These are phyloP conservation scores for Diarsia brunnea DNA, from an alignment of 2,888 invertebrate species.

Conservation along the genomic window DNA sequence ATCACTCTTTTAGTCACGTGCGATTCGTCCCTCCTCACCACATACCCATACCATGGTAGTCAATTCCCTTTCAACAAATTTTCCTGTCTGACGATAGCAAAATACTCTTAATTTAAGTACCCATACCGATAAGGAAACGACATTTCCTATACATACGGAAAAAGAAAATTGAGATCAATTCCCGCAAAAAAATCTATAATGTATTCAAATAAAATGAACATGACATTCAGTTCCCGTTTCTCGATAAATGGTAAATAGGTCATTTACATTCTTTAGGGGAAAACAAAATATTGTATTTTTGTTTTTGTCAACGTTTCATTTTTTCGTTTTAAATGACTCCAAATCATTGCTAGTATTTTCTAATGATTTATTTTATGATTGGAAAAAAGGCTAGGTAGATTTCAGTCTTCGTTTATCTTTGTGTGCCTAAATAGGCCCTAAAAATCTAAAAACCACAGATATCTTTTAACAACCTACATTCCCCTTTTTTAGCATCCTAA, in stretches of 20 bases:
- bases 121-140: not conserved
- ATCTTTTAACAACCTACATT: conserved; percentile 23
- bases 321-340: not conserved
- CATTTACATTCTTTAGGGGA: conserved; percentile 4
- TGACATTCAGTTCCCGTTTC: conserved; percentile 9
- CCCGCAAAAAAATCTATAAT: not conserved
- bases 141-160: not conserved
- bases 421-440: not conserved
- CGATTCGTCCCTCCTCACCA: too few relatives aligned
- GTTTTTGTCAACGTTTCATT: not conserved
- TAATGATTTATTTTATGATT: too few relatives aligned
- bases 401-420: too few relatives aligned
- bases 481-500: not conserved
- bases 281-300: not conserved
- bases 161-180: not conserved
- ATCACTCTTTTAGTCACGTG: too few relatives aligned
- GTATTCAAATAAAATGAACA: conserved; percentile 16
- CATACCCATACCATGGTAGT: too few relatives aligned
- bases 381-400: too few relatives aligned
- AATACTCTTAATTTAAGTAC: not conserved
- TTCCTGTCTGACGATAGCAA: not conserved
- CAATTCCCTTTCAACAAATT: too few relatives aligned
- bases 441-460: conserved; percentile 6
- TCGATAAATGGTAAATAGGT: conserved; percentile 22
- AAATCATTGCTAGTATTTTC: not conserved